A percentile compares a stretch with the other conserved stretches of the same genome.
Evolutionary conservation across 2,888 invertebrate species (phyloP).

Genomic region (Gonocerus acuteangulatus): DNA sequence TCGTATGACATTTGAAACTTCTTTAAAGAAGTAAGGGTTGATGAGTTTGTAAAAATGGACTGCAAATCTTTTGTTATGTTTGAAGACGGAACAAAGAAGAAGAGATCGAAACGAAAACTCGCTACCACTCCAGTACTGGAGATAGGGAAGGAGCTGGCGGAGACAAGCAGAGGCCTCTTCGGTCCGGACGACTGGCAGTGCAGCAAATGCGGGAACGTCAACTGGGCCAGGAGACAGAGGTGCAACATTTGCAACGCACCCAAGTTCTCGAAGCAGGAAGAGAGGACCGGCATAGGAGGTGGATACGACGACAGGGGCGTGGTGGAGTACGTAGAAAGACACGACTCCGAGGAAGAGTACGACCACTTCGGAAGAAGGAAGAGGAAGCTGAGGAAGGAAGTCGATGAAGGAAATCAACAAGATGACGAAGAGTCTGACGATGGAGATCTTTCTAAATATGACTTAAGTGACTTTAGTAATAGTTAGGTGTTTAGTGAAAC

Average conservation of each 20-base stretch:
- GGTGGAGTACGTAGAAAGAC: slow-evolving; percentile 87
- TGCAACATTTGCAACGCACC: slow-evolving; percentile 99
- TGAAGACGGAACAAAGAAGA: no score
- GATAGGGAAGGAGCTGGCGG: slow-evolving; percentile 96
- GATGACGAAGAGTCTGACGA: slow-evolving; percentile 47
- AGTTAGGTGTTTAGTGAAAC: no score
- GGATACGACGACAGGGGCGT: slow-evolving; percentile 93
- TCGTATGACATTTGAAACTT: no score
- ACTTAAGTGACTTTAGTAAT: slow-evolving; percentile 59
- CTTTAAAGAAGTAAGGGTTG: no score
- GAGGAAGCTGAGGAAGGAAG: slow-evolving; percentile 42
- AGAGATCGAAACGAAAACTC: no score
- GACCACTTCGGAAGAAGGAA: slow-evolving; percentile 72
- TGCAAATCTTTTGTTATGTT: no score
- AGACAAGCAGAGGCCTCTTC: slow-evolving; percentile 91
- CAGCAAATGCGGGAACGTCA: slow-evolving; percentile 99
- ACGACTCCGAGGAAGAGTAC: slow-evolving; percentile 86
- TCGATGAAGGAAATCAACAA: slow-evolving; percentile 48
- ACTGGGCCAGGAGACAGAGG: slow-evolving; percentile 91
- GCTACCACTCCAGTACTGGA: no score
- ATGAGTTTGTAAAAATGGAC: no score
- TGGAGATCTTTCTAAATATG: slow-evolving; percentile 69
- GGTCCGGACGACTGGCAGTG: slow-evolving; percentile 99
- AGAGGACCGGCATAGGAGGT: slow-evolving; percentile 71
- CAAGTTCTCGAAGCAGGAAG: slow-evolving; percentile 90